A percentile compares a stretch with the other conserved stretches of the same genome.
Evolutionary conservation across 1,140 invertebrate species (phyloP).

Genomic region (Druon quercuslanigerum): DNA sequence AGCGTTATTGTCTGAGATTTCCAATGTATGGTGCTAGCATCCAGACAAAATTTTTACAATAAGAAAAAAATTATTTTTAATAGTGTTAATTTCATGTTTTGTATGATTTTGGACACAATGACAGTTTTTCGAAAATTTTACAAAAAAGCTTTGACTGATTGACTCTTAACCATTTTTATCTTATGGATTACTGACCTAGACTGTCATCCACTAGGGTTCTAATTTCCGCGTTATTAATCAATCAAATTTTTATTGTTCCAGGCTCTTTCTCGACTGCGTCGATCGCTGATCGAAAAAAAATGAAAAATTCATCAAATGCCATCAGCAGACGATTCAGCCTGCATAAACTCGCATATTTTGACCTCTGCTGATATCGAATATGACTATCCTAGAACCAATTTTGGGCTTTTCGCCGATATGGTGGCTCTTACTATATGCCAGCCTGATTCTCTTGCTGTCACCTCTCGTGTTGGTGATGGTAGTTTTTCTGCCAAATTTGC

Average conservation of each 20-base stretch:
- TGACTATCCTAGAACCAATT: slow-evolving; percentile 64
- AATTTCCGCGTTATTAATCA: too few relatives aligned
- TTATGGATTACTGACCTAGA: too few relatives aligned
- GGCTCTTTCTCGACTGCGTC: slow-evolving; percentile 30
- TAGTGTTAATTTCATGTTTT: too few relatives aligned
- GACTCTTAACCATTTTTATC: too few relatives aligned
- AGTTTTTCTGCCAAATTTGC: slow-evolving; percentile 70
- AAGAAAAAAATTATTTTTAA: too few relatives aligned
- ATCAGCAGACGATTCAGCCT: neutral
- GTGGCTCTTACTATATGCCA: slow-evolving; percentile 69
- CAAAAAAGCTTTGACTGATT: too few relatives aligned
- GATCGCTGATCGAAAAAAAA: slow-evolving; percentile 33
- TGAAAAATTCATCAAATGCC: slow-evolving; percentile 32
- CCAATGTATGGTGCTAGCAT: too few relatives aligned
- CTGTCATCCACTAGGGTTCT: too few relatives aligned
- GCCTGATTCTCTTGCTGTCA: slow-evolving; percentile 65
- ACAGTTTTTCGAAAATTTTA: too few relatives aligned
- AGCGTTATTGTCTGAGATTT: too few relatives aligned
- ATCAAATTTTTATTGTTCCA: slow-evolving; percentile 28
- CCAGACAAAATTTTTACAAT: too few relatives aligned
- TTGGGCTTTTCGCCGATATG: slow-evolving; percentile 65
- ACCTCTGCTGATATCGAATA: slow-evolving; percentile 32
- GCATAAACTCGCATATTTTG: slow-evolving; percentile 16
- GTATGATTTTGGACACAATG: too few relatives aligned
- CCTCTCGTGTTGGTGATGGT: slow-evolving; percentile 67